phyloP scores from a whole-genome alignment of 2,797 vertebrate species.

The Sebastes baramenuke region DNA sequence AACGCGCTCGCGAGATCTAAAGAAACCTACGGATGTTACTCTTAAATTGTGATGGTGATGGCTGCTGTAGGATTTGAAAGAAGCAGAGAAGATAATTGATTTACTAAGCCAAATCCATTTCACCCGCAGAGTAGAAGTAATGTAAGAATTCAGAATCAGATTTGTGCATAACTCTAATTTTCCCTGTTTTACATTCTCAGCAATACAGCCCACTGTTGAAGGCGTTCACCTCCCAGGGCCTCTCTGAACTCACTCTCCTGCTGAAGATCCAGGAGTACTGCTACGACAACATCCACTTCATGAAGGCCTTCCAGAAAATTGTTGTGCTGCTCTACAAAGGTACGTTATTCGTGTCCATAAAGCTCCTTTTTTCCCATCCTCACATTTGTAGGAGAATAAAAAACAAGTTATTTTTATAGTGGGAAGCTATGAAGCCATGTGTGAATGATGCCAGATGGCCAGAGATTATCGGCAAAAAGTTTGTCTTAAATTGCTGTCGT shows the following conservation, averaged over 20 bases:
- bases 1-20: fast-evolving
- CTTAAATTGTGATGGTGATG: not conserved
- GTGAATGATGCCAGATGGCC: constrained; percentile 61
- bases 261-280: constrained; percentile 96
- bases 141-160: not conserved
- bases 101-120: constrained; percentile 9
- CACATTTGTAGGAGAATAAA: not conserved
- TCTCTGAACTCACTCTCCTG: constrained; percentile 91
- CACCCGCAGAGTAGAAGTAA: constrained; percentile 1
- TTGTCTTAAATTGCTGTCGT: constrained; percentile 57
- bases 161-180: not conserved
- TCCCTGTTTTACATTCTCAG: constrained; percentile 67
- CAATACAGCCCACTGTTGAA: constrained; percentile 95
- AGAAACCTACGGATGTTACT: not conserved
- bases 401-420: not conserved
- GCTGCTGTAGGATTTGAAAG: constrained; percentile 24
- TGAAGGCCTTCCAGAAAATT: constrained; percentile 97
- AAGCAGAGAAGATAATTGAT: constrained; percentile 14
- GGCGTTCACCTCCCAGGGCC: constrained; percentile 93
- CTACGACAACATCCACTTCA: constrained; percentile 97
- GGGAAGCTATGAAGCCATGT: constrained; percentile 5
- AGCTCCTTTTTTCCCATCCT: not conserved
- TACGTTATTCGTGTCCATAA: constrained; percentile 39
- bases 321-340: constrained; percentile 96
- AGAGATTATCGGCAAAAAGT: constrained; percentile 59